Conservation (phyloP, 1,140 invertebrate genomes). For the Planococcus citri region DNA sequence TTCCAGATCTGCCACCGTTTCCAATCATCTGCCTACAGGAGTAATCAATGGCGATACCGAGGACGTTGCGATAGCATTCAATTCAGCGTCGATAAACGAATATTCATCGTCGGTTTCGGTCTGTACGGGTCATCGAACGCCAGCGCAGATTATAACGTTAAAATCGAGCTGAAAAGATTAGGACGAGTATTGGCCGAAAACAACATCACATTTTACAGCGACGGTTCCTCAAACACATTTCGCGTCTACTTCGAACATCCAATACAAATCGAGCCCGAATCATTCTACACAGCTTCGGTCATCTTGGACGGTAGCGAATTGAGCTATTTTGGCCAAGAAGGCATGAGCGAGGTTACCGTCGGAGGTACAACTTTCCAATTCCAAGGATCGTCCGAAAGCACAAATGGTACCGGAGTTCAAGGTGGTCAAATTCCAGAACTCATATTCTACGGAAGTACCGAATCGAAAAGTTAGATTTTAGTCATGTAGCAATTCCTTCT, state of each 20-base stretch:
- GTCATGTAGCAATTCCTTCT: too few relatives aligned
- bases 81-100: conserved; percentile 80
- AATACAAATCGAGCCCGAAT: conserved; percentile 81
- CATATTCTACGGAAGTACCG: conserved; percentile 66
- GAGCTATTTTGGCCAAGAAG: conserved; percentile 91
- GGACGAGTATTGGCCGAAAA: conserved; percentile 76
- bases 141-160: conserved; percentile 78
- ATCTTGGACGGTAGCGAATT: conserved; percentile 80
- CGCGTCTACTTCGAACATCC: conserved; percentile 87
- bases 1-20: conserved; percentile 81
- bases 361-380: conserved; percentile 85
- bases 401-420: conserved; percentile 86
- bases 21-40: conserved; percentile 88
- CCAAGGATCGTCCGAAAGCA: conserved; percentile 85
- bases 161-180: conserved; percentile 75
- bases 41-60: conserved; percentile 88
- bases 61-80: conserved; percentile 85
- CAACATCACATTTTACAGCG: conserved; percentile 83
- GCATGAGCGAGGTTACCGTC: conserved; percentile 77
- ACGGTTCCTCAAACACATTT: conserved; percentile 85
- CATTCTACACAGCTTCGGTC: conserved; percentile 79
- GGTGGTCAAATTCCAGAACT: conserved; percentile 88
- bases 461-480: conserved; percentile 34
- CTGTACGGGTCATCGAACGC: conserved; percentile 84
- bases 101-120: conserved; percentile 85